Evolutionary conservation across 2,888 invertebrate species (phyloP), one percentile per base, ranked within the genome.

Genomic region (Anthoptus insignis): DNA sequence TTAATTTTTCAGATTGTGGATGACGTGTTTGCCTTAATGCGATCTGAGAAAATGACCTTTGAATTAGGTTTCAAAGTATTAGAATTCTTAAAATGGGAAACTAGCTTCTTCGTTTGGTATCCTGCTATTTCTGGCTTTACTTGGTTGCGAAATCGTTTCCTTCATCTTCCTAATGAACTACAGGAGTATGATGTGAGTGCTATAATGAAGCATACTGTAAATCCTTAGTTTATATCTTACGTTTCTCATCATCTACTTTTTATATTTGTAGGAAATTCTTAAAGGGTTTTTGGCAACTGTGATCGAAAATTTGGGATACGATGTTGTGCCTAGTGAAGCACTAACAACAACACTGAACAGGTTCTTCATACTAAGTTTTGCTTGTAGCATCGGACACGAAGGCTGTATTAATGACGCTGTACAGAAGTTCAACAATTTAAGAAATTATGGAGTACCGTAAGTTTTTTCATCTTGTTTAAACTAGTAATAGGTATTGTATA

Each of bases 361-460:
- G 37, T 88, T 92, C 76, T 86, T 77, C 69, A 80, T 94, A 0
- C 77, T 96, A 0, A 73, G 88, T 8, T 96, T 96, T 88, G 95
- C 96, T 19, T 97, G 97, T 79, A 93, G 91, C 71, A 91, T 95
- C 50, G 95, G 94, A 0, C 88, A 94, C 24, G 57, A 80, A 1
- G 94, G 93, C 1, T 97, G 97, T 73, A 67, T 88, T 27, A 70
- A 59, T 2, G 73, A 91, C 58, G 83, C 92, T 3, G 68, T 79
- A 0, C 64, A 74, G 1, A 88, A 85, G 61, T 93, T 85, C 71
- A 75, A 42, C 2, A 80, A 79, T 6, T 77, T 82, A 0, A 73
- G 72, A 21, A 73, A 24, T 13, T 76, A 73, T 49, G 72, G 75
- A 19, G 66, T 70, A 4, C 76, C 79, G 89, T 88, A 73, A 76